These are phyloP conservation scores for Rhagophthalmus giganteus DNA, from an alignment of 2,888 invertebrate genomes.

Conservation along the genomic window DNA sequence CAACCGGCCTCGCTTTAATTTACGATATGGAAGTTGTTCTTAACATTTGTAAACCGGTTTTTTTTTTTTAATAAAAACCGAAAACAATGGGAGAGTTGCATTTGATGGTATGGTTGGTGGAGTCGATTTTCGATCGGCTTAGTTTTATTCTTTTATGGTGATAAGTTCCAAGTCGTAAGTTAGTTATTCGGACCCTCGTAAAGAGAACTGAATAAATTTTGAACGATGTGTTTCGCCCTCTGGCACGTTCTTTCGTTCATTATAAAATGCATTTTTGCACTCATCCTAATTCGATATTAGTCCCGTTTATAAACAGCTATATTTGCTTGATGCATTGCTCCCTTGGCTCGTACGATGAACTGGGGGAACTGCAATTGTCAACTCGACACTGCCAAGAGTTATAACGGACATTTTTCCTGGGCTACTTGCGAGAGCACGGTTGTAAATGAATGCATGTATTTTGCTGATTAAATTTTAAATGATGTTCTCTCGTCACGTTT, in stretches of 20 bases:
- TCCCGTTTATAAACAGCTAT: conserved; percentile 44
- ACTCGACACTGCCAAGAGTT: conserved; percentile 54
- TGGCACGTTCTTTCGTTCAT: conserved; percentile 28
- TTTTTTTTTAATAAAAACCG: too few species aligned
- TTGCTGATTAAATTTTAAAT: conserved; percentile 51
- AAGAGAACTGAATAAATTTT: conserved; percentile 3
- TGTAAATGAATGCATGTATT: conserved; percentile 44
- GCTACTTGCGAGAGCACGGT: too few species aligned
- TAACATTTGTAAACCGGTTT: too few species aligned
- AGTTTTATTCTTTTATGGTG: background rate
- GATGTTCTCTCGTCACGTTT: conserved; percentile 15
- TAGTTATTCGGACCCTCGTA: conserved; percentile 7
- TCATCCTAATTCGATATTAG: conserved; percentile 45
- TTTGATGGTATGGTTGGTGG: too few species aligned
- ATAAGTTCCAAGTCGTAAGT: conserved; percentile 5
- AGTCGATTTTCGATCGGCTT: too few species aligned
- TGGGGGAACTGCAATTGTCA: conserved; percentile 52
- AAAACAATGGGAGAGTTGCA: too few species aligned
- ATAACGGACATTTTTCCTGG: conserved; percentile 53
- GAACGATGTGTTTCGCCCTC: conserved; percentile 10
- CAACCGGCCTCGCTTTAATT: too few species aligned
- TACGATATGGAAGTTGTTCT: too few species aligned
- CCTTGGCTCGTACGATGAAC: conserved; percentile 44
- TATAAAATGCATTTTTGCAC: conserved; percentile 37
- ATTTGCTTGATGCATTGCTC: conserved; percentile 51